These are phyloP conservation scores for Neolamprologus devosi DNA, from an alignment of 2,113 vertebrate species.

Conservation along the genomic window DNA sequence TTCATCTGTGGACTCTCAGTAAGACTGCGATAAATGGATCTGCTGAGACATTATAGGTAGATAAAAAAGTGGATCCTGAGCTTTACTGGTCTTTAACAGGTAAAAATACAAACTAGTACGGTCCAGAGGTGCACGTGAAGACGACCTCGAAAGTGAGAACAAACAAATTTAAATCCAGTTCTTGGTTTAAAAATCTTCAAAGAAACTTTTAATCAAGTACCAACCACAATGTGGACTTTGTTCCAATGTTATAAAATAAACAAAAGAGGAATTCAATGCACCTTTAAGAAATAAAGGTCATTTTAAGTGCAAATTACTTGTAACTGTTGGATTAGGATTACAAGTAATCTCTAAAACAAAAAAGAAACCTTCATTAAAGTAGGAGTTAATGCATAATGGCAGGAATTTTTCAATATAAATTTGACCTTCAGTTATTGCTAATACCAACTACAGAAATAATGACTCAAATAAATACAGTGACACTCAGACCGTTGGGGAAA, in stretches of 20 bases:
- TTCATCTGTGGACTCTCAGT: background rate
- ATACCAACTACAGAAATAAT: background rate
- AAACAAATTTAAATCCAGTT: background rate
- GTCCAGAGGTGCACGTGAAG: background rate
- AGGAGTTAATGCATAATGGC: background rate
- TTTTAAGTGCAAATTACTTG: background rate
- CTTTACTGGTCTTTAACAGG: background rate
- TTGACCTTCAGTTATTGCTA: background rate
- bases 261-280: background rate
- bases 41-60: background rate
- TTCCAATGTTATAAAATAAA: background rate
- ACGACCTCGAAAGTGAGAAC: background rate
- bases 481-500: background rate
- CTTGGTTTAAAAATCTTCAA: background rate
- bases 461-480: background rate
- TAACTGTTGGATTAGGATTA: background rate
- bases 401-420: background rate
- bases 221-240: background rate
- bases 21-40: background rate
- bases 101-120: background rate
- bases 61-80: background rate
- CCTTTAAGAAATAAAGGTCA: background rate
- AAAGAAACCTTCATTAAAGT: background rate
- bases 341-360: background rate
- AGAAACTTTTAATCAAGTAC: background rate